Percentiles rank a stretch among this genome's conserved stretches.
phyloP scores from a whole-genome alignment of 1,140 invertebrate genomes.

The Brachystomella parvula region DNA sequence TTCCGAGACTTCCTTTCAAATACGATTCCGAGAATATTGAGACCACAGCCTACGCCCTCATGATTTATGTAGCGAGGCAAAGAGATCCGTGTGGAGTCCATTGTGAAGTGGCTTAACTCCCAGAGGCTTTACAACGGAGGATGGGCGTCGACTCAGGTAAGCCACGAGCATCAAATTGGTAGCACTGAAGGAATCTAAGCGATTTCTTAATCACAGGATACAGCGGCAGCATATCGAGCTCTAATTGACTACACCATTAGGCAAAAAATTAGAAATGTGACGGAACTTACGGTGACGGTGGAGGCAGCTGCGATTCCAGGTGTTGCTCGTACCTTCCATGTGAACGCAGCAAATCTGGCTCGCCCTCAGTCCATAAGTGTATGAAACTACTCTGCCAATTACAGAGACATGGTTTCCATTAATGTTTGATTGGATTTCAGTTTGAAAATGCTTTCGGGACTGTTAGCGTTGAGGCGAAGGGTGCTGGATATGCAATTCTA shows the following conservation, averaged over 20 bases:
- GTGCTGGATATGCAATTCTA: slow-evolving; percentile 80
- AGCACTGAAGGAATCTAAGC: not conserved
- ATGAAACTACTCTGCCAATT: too few species aligned
- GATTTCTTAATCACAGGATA: slow-evolving; percentile 54
- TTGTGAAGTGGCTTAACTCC: slow-evolving; percentile 87
- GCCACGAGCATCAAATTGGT: not conserved
- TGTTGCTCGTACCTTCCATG: slow-evolving; percentile 55
- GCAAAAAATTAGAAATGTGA: slow-evolving; percentile 78
- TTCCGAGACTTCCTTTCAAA: slow-evolving; percentile 75
- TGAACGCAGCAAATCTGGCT: slow-evolving; percentile 67
- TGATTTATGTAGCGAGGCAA: slow-evolving; percentile 77
- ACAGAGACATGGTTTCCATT: not conserved
- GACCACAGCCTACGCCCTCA: slow-evolving; percentile 82
- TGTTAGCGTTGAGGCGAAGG: slow-evolving; percentile 78
- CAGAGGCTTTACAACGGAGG: slow-evolving; percentile 85
- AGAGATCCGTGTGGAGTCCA: slow-evolving; percentile 67
- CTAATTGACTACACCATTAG: slow-evolving; percentile 81
- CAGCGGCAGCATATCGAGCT: slow-evolving; percentile 78
- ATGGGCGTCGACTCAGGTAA: slow-evolving; percentile 83
- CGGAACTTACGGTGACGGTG: slow-evolving; percentile 65
- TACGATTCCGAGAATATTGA: slow-evolving; percentile 89
- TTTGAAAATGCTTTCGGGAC: slow-evolving; percentile 88
- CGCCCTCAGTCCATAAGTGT: slow-evolving; percentile 65
- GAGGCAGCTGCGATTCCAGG: slow-evolving; percentile 75
- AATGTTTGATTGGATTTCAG: slow-evolving; percentile 43